phyloP scores from a whole-genome alignment of 2,888 invertebrate species.

The Polymixis flavicincta region DNA sequence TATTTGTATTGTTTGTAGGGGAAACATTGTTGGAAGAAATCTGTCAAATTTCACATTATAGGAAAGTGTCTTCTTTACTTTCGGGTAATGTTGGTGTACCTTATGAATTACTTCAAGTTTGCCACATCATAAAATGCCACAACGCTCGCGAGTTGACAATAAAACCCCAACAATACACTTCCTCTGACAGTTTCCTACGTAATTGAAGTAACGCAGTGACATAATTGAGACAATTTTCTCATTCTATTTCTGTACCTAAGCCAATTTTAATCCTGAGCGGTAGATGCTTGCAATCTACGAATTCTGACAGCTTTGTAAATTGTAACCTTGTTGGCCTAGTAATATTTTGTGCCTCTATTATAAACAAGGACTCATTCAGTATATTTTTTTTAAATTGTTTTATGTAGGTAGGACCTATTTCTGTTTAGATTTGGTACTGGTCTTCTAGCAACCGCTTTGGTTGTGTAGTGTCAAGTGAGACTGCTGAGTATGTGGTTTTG shows the following conservation, averaged over 20 bases:
- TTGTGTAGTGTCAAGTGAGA: too few species aligned
- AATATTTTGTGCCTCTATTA: constrained; percentile 22
- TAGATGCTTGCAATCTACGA: constrained; percentile 58
- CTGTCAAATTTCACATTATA: neutral
- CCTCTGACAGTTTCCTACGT: constrained; percentile 63
- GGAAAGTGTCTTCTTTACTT: neutral
- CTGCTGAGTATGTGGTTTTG: too few species aligned
- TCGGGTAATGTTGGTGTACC: neutral
- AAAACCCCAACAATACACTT: constrained; percentile 57
- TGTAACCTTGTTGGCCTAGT: constrained; percentile 35
- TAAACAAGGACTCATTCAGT: constrained; percentile 19
- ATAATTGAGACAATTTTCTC: constrained; percentile 74
- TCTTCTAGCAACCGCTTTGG: too few species aligned
- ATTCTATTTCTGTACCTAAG: constrained; percentile 72
- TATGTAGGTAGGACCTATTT: neutral
- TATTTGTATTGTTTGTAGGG: neutral
- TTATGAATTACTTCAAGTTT: neutral
- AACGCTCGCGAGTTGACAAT: constrained; percentile 18
- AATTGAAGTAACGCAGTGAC: constrained; percentile 69
- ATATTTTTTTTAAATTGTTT: constrained; percentile 4
- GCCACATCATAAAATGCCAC: neutral
- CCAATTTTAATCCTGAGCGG: constrained; percentile 65
- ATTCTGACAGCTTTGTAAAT: constrained; percentile 50
- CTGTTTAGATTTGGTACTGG: neutral
- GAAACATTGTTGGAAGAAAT: too few species aligned